Base-by-base conservation (phyloP, 2,888 invertebrate genomes). In the Peribatodes rhomboidaria region DNA sequence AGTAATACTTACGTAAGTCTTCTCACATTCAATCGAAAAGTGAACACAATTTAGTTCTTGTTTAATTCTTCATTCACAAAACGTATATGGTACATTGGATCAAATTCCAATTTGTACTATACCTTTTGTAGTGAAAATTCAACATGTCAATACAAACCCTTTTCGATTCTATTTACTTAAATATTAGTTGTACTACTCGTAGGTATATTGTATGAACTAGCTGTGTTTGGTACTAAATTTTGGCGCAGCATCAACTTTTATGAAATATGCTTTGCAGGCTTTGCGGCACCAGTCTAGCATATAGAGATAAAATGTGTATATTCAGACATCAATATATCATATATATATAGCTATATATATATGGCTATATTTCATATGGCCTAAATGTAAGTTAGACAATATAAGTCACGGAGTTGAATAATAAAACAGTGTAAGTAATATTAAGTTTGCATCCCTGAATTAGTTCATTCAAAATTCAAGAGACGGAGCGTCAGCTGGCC, bases 401-500 rank as follows among this genome's bases (percentile, higher is more conserved):
- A n/a, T 42, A 27, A 37, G 22, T 54, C 18, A 11, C 49, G 16
- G 33, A 49, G 47, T 60, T 61, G 57, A 58, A 67, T 68, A 62
- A 61, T 55, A 67, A 60, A 66, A 55, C 52, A 64, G 27, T 75
- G 75, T 77, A 77, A 77, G 75, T 78, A 77, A 77, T 78, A 77
- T 75, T 68, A 79, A 75, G 76, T 80, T 77, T 72, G 74, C 76
- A 74, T 72, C 74, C 72, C 75, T 73, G 73, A 72, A 71, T 75
- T 74, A 74, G 75, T 84, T 86, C 83, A 87, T 88, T 80, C 83
- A 85, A 82, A 85, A 90, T 89, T 90, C 88, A 82, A 83, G 75
- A 80, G 84, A 81, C 78, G 76, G 76, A 71, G 82, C 89, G 87
- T 85, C 87, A 85, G 83, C 87, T 88, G 85, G 82, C 76, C 66